Evolutionary conservation across 2,888 invertebrate species (phyloP).

Genomic region (Sphaerophoria taeniata): DNA sequence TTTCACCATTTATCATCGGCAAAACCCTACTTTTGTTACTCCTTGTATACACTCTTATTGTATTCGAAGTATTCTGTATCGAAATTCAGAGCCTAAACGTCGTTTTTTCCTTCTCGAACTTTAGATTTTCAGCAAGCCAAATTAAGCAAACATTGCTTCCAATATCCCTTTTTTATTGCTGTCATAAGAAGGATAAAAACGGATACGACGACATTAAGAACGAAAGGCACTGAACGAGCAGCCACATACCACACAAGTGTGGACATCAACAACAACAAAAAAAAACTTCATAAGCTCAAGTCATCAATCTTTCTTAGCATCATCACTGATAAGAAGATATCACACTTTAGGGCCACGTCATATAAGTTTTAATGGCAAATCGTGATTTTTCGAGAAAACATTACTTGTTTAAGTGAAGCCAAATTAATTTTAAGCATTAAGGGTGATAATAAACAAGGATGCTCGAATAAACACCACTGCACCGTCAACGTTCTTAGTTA

Average conservation of each 20-base stretch:
- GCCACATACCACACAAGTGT: no score
- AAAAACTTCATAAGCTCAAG: slow-evolving; percentile 71
- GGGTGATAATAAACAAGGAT: slow-evolving; percentile 33
- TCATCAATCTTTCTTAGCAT: slow-evolving; percentile 73
- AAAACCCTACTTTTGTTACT: slow-evolving; percentile 17
- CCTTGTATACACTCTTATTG: neutral
- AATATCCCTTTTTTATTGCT: slow-evolving; percentile 71
- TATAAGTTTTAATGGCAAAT: slow-evolving; percentile 72
- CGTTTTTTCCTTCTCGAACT: slow-evolving; percentile 4
- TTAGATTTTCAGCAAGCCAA: slow-evolving; percentile 35
- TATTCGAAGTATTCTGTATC: slow-evolving; percentile 31
- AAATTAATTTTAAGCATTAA: slow-evolving; percentile 70
- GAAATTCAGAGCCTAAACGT: slow-evolving; percentile 43
- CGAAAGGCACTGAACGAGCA: slow-evolving; percentile 28
- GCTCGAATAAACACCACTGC: slow-evolving; percentile 5
- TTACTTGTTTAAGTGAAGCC: slow-evolving; percentile 68
- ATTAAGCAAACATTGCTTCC: slow-evolving; percentile 68
- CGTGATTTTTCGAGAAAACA: slow-evolving; percentile 70
- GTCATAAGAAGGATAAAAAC: slow-evolving; percentile 59
- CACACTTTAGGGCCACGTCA: slow-evolving; percentile 67
- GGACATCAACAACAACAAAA: neutral
- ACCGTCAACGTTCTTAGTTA: no score
- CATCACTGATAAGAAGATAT: slow-evolving; percentile 74
- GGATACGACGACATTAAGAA: slow-evolving; percentile 49
- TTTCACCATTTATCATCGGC: slow-evolving; percentile 63